Evolutionary conservation across 2,113 vertebrate genomes (phyloP).

Genomic region (Indicator maculatus): DNA sequence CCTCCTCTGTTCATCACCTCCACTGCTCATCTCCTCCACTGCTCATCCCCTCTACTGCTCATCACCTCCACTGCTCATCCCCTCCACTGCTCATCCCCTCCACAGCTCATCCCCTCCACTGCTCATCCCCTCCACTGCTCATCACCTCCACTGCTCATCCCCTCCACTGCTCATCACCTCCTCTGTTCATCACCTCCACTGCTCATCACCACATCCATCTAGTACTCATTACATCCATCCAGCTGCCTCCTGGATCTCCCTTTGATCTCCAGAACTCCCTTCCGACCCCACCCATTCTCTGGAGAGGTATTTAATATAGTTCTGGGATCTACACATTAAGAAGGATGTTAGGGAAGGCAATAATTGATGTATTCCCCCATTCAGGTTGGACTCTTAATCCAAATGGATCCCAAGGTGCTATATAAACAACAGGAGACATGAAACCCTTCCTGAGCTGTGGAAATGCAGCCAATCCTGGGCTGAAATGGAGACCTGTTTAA

Average conservation of each 20-base stretch:
- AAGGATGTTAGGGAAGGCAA: neutral
- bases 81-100: fast-evolving
- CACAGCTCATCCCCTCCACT: neutral
- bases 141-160: no score
- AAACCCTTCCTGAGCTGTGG: neutral
- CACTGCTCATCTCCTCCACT: no score
- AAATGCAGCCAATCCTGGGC: slow-evolving; percentile 5
- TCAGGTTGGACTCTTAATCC: neutral
- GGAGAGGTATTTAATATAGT: neutral
- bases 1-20: no score
- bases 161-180: no score
- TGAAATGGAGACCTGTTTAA: neutral
- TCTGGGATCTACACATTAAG: neutral
- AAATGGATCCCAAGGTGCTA: neutral
- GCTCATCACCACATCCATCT: no score
- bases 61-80: no score
- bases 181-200: no score
- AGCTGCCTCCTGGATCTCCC: neutral
- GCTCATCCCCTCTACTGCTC: no score
- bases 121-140: no score
- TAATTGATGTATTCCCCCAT: neutral
- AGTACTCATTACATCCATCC: no score
- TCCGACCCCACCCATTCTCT: neutral
- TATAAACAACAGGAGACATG: neutral
- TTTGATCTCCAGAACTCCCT: neutral